These are phyloP conservation scores for Drosophila imparisetae DNA, from an alignment of 2,888 invertebrate species.

Conservation along the genomic window DNA sequence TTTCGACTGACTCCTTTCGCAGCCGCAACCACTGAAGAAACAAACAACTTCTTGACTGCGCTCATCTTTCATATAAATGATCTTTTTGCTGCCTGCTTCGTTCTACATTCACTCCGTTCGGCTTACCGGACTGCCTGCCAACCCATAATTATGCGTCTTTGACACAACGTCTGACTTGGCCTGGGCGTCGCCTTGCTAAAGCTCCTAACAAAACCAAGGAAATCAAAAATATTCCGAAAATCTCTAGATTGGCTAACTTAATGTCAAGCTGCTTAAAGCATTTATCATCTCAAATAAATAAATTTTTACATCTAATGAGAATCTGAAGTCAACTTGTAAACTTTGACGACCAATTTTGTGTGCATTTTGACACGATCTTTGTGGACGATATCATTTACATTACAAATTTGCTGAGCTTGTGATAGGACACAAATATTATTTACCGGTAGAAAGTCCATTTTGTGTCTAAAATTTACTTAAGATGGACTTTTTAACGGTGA, in stretches of 20 bases:
- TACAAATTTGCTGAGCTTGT: not conserved
- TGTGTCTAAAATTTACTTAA: not conserved
- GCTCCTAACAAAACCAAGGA: slow-evolving; percentile 21
- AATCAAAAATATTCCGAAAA: not conserved
- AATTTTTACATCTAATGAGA: not conserved
- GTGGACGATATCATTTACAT: not conserved
- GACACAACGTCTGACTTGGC: slow-evolving; percentile 50
- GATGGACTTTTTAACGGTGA: not conserved
- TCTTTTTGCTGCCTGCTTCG: slow-evolving; percentile 47
- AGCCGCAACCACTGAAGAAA: slow-evolving; percentile 36
- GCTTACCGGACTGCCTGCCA: slow-evolving; percentile 50
- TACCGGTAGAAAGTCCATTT: no score
- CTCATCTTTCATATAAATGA: slow-evolving; percentile 76
- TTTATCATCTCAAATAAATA: not conserved
- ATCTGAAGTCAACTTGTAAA: not conserved
- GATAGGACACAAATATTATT: not conserved
- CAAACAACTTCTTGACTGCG: slow-evolving; percentile 45
- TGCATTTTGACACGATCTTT: not conserved
- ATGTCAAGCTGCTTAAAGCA: not conserved
- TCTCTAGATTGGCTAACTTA: not conserved
- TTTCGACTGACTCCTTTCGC: slow-evolving; percentile 48
- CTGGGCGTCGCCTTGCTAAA: slow-evolving; percentile 34
- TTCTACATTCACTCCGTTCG: slow-evolving; percentile 31
- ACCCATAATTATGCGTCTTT: slow-evolving; percentile 82
- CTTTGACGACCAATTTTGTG: not conserved